phyloP scores from a whole-genome alignment of 2,888 invertebrate species.

The Alloplasta piceator region DNA sequence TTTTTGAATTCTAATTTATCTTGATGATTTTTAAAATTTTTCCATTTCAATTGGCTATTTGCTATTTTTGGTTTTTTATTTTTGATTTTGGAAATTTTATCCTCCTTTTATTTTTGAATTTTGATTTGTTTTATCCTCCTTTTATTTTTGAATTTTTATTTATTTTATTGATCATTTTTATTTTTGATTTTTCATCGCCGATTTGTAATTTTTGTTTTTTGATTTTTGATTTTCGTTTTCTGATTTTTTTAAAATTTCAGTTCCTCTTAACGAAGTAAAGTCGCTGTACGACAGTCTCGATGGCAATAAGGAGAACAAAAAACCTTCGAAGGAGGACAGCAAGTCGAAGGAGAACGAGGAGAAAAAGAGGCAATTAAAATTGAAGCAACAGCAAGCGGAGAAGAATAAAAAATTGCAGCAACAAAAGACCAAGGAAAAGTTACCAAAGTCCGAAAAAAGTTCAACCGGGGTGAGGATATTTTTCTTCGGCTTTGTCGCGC shows the following conservation, averaged over 20 bases:
- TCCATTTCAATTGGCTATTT: slow-evolving; percentile 14
- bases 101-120: neutral
- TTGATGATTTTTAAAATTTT: neutral
- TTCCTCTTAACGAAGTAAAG: slow-evolving; percentile 88
- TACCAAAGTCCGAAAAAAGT: slow-evolving; percentile 88
- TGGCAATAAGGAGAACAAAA: slow-evolving; percentile 86
- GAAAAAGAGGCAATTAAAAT: slow-evolving; percentile 84
- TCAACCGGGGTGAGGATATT: slow-evolving; percentile 85
- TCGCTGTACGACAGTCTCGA: slow-evolving; percentile 87
- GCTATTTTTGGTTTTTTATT: slow-evolving; percentile 2
- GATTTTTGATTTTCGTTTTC: slow-evolving; percentile 12
- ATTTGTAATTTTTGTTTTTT: neutral
- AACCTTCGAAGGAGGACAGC: slow-evolving; percentile 80
- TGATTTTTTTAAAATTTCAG: slow-evolving; percentile 82
- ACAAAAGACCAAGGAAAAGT: slow-evolving; percentile 86
- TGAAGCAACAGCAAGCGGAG: slow-evolving; percentile 83
- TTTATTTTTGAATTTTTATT: neutral
- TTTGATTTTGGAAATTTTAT: neutral
- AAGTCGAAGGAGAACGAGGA: slow-evolving; percentile 84
- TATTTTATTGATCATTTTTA: neutral
- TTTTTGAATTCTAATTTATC: too few species aligned
- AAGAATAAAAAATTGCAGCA: slow-evolving; percentile 84
- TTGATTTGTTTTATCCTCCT: slow-evolving; percentile 18
- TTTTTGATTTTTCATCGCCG: slow-evolving; percentile 16
- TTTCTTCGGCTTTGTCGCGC: too few species aligned